Base-by-base conservation (phyloP, 2,797 vertebrate genomes). In the Ambastaia sidthimunki region DNA sequence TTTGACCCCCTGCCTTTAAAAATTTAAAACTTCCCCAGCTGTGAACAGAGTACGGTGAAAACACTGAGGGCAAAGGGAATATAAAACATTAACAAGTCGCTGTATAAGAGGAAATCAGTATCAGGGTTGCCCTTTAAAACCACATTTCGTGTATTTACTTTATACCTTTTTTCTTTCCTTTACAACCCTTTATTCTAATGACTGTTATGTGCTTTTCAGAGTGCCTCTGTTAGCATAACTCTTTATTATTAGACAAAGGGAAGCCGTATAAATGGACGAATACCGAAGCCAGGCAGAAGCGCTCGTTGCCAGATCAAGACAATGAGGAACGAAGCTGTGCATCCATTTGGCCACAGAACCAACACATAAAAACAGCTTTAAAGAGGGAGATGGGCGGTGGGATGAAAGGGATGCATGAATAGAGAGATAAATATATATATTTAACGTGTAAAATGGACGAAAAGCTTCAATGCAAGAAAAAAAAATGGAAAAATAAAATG, bases 241-340 rank as follows among this genome's bases (percentile, higher is more conserved):
- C 76, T 78, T 78, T 62, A 71, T 70, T 71, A 78, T 52, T 57
- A 78, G 67, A 78, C 67, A 70, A 70, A 78, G 44, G 70, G 55
- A 78, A n/a, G 76, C 57, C 3, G 2, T 62, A 71, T 63, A 71
- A 71, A 78, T 78, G 68, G 76, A 62, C 10, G 71, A 54, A 71
- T 59, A 77, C 54, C 31, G 7, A 69, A 48, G 75, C 65, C 34
- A 77, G 41, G 67, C 54, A 70, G 54, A 78, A 62, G 44, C 10
- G 11, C 76, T 71, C 57, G 60, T 70, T 70, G 66, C 76, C 66
- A 50, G 76, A 55, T 62, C 67, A 78, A 78, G 28, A 78, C 57
- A 78, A 78, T 71, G 55, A 70, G 19, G 66, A 52, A 44, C 21
- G 28, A 47, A 71, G 44, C 18, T 70, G 66, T 70, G 44, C 66